phyloP scores from a whole-genome alignment of 2,888 invertebrate genomes.

The Anaspis maculata region DNA sequence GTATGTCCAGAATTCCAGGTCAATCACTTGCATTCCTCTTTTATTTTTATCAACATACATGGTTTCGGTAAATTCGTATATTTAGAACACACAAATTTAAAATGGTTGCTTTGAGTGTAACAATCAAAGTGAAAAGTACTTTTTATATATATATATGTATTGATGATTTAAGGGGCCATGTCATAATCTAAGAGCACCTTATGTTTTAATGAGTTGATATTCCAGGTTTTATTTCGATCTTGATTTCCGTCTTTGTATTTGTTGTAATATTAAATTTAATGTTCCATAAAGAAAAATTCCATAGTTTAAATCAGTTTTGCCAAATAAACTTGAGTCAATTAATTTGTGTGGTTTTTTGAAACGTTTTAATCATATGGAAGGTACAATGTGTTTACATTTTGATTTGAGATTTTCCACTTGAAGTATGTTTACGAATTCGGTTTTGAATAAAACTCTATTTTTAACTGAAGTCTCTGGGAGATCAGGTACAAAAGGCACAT shows the following conservation, averaged over 20 bases:
- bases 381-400: constrained; percentile 24
- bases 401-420: constrained; percentile 23
- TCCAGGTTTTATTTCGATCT: constrained; percentile 7
- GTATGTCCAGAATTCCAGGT: too few relatives aligned
- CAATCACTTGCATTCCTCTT: constrained; percentile 15
- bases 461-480: constrained; percentile 30
- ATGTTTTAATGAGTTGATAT: constrained; percentile 4
- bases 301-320: constrained; percentile 30
- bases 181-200: constrained; percentile 12
- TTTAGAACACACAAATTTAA: too few relatives aligned
- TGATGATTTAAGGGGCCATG: constrained; percentile 25
- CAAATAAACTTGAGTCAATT: constrained; percentile 35
- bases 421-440: constrained; percentile 18
- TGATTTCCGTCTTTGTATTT: constrained; percentile 14
- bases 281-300: constrained; percentile 26
- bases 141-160: constrained; percentile 13
- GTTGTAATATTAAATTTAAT: constrained; percentile 18
- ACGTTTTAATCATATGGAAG: constrained; percentile 6
- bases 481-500: constrained; percentile 29
- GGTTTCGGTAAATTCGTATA: too few relatives aligned
- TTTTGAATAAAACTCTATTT: constrained; percentile 24
- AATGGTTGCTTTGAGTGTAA: too few relatives aligned
- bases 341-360: too few relatives aligned
- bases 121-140: constrained; percentile 14
- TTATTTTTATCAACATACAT: constrained; percentile 1